Evolutionary conservation across 2,797 vertebrate species (phyloP).

Genomic region (Sebastolobus altivelis): DNA sequence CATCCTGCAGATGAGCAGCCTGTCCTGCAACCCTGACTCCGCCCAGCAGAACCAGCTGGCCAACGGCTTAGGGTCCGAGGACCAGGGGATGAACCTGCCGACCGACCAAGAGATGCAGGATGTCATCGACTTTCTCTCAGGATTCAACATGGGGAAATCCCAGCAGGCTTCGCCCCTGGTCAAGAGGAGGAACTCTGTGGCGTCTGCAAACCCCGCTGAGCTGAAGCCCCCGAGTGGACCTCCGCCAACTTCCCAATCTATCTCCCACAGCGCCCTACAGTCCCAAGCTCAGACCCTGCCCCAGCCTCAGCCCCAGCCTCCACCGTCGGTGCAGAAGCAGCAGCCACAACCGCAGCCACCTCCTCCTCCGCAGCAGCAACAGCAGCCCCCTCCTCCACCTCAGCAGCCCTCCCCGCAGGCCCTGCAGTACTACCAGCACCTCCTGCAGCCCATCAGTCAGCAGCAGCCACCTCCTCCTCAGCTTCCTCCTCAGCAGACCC

Average conservation of each 20-base stretch:
- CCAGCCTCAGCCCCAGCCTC: conserved; percentile 82
- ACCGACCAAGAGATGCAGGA: conserved; percentile 99
- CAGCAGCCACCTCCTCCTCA: conserved; percentile 83
- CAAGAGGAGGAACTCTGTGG: conserved; percentile 95
- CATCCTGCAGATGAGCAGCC: conserved; percentile 89
- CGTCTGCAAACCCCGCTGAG: conserved; percentile 89
- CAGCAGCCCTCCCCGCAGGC: conserved; percentile 83
- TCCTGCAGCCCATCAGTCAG: conserved; percentile 93
- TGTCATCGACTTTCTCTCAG: conserved; percentile 98
- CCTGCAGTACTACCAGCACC: conserved; percentile 95
- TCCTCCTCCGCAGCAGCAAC: conserved; percentile 68
- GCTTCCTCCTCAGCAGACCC: conserved; percentile 86
- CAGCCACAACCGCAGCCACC: conserved; percentile 69
- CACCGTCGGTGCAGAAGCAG: conserved; percentile 63
- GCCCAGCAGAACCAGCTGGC: conserved; percentile 83
- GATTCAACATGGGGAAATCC: conserved; percentile 99
- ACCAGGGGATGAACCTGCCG: conserved; percentile 98
- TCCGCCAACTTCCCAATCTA: conserved; percentile 84
- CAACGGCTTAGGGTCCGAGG: conserved; percentile 90
- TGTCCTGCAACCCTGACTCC: conserved; percentile 86
- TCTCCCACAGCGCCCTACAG: conserved; percentile 86
- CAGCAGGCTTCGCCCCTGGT: conserved; percentile 96
- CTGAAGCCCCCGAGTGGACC: conserved; percentile 88
- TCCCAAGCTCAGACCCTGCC: conserved; percentile 84
- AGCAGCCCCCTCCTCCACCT: conserved; percentile 66